These are phyloP conservation scores for Tribolium castaneum DNA, from an alignment of 1,140 invertebrate genomes.

Conservation along the genomic window DNA sequence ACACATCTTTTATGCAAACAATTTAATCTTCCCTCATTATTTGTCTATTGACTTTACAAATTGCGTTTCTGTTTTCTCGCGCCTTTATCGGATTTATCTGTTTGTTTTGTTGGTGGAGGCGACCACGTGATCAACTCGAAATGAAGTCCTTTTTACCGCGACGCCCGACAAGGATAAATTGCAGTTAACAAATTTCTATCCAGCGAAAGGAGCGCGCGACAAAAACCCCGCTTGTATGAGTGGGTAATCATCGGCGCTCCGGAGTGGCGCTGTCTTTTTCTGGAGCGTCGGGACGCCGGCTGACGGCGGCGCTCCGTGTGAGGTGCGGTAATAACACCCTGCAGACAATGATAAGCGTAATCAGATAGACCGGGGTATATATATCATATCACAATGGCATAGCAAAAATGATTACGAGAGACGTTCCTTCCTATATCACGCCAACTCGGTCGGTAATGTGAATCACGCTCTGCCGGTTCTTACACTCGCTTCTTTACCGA, in stretches of 20 bases:
- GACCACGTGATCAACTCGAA: conserved; percentile 21
- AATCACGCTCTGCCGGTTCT: conserved; percentile 60
- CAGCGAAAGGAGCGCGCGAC: conserved; percentile 32
- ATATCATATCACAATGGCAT: conserved; percentile 61
- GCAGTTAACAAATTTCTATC: conserved; percentile 50
- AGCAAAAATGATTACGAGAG: conserved; percentile 62
- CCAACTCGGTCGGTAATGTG: conserved; percentile 58
- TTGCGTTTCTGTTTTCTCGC: conserved; percentile 39
- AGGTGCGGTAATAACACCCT: conserved; percentile 57
- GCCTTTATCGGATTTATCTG: conserved; percentile 37
- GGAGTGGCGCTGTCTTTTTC: conserved; percentile 24
- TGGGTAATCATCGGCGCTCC: conserved; percentile 42
- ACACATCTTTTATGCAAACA: conserved; percentile 22
- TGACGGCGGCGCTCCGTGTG: conserved; percentile 38
- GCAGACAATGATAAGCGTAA: conserved; percentile 58
- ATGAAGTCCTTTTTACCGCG: conserved; percentile 44
- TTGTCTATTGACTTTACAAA: conserved; percentile 39
- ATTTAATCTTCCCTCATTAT: conserved; percentile 40
- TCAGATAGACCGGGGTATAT: conserved; percentile 58
- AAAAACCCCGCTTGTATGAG: conserved; percentile 36
- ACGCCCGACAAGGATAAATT: conserved; percentile 46
- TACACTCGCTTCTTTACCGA: conserved; percentile 55
- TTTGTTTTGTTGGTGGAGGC: conserved; percentile 22
- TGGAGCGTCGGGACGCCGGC: conserved; percentile 19
- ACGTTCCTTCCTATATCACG: conserved; percentile 61